Evolutionary conservation across 2,888 invertebrate genomes (phyloP).

Genomic region (Ophioninae sp.): DNA sequence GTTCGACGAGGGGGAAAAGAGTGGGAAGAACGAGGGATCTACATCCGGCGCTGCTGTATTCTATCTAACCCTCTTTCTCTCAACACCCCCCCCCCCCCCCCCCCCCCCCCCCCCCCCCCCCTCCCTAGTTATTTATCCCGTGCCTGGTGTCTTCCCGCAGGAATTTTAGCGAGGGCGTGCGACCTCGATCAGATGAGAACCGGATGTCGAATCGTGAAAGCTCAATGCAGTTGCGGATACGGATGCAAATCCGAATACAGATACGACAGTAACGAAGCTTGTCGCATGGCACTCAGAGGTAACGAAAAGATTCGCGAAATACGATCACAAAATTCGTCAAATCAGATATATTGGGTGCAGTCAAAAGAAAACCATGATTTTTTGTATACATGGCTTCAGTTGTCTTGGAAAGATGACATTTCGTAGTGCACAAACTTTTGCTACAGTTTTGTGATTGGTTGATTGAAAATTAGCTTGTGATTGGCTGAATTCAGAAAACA

Average conservation of each 20-base stretch:
- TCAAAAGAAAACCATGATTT: neutral
- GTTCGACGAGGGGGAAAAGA: constrained; percentile 48
- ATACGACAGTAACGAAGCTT: constrained; percentile 84
- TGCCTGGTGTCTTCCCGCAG: constrained; percentile 54
- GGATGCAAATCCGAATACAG: constrained; percentile 87
- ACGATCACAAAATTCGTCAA: neutral
- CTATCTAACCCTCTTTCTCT: constrained; percentile 22
- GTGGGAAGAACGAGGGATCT: constrained; percentile 67
- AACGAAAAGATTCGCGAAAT: constrained; percentile 58
- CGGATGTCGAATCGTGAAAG: constrained; percentile 86
- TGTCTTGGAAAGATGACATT: too few relatives aligned
- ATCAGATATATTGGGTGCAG: neutral
- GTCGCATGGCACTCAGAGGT: constrained; percentile 86
- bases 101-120: constrained; percentile 7
- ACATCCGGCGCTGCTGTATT: constrained; percentile 67
- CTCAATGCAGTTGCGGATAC: constrained; percentile 85
- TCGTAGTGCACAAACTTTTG: too few relatives aligned
- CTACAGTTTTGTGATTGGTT: too few relatives aligned
- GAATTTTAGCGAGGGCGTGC: constrained; percentile 78
- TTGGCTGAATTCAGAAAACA: too few relatives aligned
- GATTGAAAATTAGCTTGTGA: too few relatives aligned
- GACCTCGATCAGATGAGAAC: constrained; percentile 83
- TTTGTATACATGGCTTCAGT: too few relatives aligned
- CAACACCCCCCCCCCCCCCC: neutral
- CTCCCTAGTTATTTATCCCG: too few relatives aligned